These are phyloP conservation scores for Pasiphila rectangulata DNA, from an alignment of 2,888 invertebrate genomes.

Conservation along the genomic window DNA sequence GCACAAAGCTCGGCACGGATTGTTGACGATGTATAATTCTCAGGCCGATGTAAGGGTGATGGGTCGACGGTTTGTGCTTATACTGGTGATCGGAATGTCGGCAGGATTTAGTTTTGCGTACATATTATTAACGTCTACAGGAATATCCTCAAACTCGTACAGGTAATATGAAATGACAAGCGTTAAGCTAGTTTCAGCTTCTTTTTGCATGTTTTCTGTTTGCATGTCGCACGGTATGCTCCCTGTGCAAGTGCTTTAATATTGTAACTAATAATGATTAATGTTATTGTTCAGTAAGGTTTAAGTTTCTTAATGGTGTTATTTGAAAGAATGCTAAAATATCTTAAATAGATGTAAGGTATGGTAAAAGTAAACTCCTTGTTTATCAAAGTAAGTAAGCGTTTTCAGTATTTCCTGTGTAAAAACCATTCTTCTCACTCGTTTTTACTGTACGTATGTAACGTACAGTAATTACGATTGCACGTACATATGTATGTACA, in stretches of 20 bases:
- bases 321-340: neutral
- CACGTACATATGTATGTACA: too few relatives aligned
- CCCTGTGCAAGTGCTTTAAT: slow-evolving; percentile 5
- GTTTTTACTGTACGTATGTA: too few relatives aligned
- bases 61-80: slow-evolving; percentile 85
- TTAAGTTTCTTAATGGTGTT: neutral
- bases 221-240: slow-evolving; percentile 9
- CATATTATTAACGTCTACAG: slow-evolving; percentile 82
- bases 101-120: slow-evolving; percentile 90
- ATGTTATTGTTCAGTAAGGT: neutral
- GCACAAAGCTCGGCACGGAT: slow-evolving; percentile 7
- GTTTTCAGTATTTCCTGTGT: too few relatives aligned
- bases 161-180: slow-evolving; percentile 75
- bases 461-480: too few relatives aligned
- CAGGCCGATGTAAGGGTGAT: slow-evolving; percentile 78
- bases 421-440: too few relatives aligned
- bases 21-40: slow-evolving; percentile 35
- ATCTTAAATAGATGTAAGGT: too few relatives aligned
- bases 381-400: too few relatives aligned
- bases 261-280: neutral
- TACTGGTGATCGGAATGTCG: slow-evolving; percentile 85
- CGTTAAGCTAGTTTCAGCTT: too few relatives aligned
- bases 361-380: too few relatives aligned
- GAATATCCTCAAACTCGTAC: slow-evolving; percentile 72
- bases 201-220: slow-evolving; percentile 5